Conservation (phyloP, 2,113 vertebrate genomes). For the Catharus bicknelli region DNA sequence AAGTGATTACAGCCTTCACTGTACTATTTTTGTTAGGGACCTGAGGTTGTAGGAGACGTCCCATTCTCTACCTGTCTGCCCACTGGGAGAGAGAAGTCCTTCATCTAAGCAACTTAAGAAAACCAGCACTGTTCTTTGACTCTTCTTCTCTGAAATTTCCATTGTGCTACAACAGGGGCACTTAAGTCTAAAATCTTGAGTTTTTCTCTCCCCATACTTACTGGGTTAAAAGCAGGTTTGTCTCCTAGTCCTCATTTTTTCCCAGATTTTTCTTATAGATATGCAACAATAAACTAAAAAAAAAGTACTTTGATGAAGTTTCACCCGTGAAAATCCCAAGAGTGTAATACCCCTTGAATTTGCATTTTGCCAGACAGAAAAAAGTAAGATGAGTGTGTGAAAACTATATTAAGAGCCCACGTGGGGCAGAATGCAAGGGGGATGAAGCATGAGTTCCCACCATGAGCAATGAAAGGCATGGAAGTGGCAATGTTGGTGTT, state of each 20-base stretch:
- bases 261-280: neutral
- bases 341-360: neutral
- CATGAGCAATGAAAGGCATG: neutral
- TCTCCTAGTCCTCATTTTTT: neutral
- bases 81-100: neutral
- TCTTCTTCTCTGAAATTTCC: neutral
- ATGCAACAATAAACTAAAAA: neutral
- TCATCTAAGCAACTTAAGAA: neutral
- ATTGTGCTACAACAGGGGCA: neutral
- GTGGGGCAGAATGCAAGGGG: neutral
- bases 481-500: neutral
- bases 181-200: neutral
- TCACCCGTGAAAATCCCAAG: fast-evolving
- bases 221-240: neutral
- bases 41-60: neutral
- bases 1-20: neutral
- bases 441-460: neutral
- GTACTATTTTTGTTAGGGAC: neutral
- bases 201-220: neutral
- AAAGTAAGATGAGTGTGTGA: neutral
- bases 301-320: neutral
- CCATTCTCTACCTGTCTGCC: neutral
- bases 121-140: neutral
- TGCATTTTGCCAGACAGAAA: neutral
- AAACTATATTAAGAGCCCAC: neutral